Evolutionary conservation across 2,113 vertebrate genomes (phyloP).

Genomic region (Argyrosomus japonicus): DNA sequence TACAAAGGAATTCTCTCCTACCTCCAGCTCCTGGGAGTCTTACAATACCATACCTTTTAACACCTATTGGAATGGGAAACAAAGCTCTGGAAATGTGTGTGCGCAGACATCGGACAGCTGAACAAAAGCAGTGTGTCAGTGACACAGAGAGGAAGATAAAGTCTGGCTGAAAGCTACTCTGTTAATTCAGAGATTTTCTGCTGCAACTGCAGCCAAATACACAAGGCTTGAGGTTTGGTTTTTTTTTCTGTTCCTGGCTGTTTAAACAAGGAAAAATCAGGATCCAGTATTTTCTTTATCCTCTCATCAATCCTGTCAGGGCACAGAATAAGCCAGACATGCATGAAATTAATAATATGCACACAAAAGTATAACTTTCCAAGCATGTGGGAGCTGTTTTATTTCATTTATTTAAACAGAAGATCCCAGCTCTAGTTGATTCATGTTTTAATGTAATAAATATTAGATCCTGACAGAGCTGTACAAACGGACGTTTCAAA

Average conservation of each 20-base stretch:
- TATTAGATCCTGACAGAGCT: background rate
- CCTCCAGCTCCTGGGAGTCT: constrained; percentile 22
- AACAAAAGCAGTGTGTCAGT: constrained; percentile 16
- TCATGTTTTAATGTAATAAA: background rate
- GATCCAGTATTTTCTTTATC: constrained; percentile 2
- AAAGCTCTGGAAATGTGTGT: background rate
- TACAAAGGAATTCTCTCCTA: constrained; percentile 10
- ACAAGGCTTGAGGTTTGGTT: background rate
- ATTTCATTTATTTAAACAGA: background rate
- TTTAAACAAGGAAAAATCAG: background rate
- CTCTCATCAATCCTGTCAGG: background rate
- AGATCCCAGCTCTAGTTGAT: background rate
- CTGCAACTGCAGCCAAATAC: background rate
- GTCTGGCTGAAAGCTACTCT: background rate
- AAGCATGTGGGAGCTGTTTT: background rate
- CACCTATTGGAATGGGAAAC: constrained; percentile 25
- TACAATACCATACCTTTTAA: constrained; percentile 30
- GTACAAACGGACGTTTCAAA: background rate
- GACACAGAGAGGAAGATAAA: constrained; percentile 14
- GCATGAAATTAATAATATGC: background rate
- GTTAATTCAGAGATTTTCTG: background rate
- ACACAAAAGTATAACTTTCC: background rate
- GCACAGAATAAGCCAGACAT: background rate
- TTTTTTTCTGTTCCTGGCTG: background rate
- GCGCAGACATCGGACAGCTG: background rate